Conservation (phyloP, 2,113 vertebrate genomes). For the Lophura nycthemera region DNA sequence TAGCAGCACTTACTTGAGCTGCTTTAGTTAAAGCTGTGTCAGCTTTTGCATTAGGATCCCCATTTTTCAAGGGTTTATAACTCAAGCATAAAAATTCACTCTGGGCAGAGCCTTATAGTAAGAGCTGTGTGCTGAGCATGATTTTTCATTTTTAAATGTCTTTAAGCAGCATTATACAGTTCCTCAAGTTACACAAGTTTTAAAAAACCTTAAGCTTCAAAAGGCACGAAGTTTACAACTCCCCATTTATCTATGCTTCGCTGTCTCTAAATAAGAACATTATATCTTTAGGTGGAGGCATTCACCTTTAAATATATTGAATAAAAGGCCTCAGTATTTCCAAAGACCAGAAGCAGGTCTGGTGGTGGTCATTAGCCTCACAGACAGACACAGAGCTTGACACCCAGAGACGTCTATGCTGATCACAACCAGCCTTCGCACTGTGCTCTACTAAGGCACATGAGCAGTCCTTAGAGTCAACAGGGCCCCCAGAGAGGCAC, state of each 20-base stretch:
- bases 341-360: background rate
- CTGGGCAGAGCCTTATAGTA: slow-evolving; percentile 13
- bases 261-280: background rate
- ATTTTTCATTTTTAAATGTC: slow-evolving; percentile 16
- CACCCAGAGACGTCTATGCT: background rate
- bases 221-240: background rate
- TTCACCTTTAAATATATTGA: background rate
- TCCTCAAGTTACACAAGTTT: background rate
- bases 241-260: background rate
- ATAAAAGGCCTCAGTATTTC: background rate
- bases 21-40: slow-evolving; percentile 71
- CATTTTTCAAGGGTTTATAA: slow-evolving; percentile 73
- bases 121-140: slow-evolving; percentile 26
- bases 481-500: background rate
- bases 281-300: background rate
- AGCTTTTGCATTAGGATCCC: slow-evolving; percentile 64
- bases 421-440: background rate
- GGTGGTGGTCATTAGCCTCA: background rate
- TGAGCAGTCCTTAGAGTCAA: slow-evolving; percentile 11
- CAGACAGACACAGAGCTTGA: background rate
- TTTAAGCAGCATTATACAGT: background rate
- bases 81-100: slow-evolving; percentile 71
- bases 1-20: slow-evolving; percentile 68
- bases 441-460: background rate
- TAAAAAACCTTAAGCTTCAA: background rate